Percentiles rank a stretch among this genome's conserved stretches.
Evolutionary conservation across 2,888 invertebrate species (phyloP).

Genomic region (Diplazon laetatorius): DNA sequence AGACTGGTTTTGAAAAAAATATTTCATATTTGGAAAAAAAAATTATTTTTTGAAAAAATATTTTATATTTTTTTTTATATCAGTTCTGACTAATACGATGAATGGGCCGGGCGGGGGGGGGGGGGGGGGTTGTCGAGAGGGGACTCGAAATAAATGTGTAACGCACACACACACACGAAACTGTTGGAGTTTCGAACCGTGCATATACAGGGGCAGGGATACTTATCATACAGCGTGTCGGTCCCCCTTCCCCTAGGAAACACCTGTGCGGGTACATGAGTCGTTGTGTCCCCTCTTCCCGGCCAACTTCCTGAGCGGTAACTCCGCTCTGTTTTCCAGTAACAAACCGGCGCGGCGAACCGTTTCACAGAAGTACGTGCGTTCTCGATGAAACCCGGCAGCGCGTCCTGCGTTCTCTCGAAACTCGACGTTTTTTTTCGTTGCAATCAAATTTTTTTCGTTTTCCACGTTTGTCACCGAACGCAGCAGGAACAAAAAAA

Average conservation of each 20-base stretch:
- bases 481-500: no score
- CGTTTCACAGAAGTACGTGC: conserved; percentile 66
- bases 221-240: conserved; percentile 45
- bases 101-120: background rate
- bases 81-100: background rate
- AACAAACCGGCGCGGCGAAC: conserved; percentile 66
- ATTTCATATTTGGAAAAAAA: no score
- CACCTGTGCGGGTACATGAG: conserved; percentile 70
- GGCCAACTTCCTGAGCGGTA: conserved; percentile 69
- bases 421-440: conserved; percentile 4
- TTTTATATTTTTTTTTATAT: no score
- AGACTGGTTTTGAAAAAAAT: no score
- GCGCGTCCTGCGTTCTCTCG: conserved; percentile 10
- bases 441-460: no score
- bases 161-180: background rate
- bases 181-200: conserved; percentile 35
- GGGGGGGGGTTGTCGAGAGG: background rate
- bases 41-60: no score
- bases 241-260: conserved; percentile 67
- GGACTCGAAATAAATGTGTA: background rate
- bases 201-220: conserved; percentile 25
- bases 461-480: no score
- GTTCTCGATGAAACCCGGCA: conserved; percentile 40
- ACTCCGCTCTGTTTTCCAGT: conserved; percentile 70
- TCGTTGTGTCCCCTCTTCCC: conserved; percentile 67